A percentile compares a stretch with the other conserved stretches of the same genome.
phyloP scores from a whole-genome alignment of 2,113 vertebrate genomes.

The Nyctibius bracteatus region DNA sequence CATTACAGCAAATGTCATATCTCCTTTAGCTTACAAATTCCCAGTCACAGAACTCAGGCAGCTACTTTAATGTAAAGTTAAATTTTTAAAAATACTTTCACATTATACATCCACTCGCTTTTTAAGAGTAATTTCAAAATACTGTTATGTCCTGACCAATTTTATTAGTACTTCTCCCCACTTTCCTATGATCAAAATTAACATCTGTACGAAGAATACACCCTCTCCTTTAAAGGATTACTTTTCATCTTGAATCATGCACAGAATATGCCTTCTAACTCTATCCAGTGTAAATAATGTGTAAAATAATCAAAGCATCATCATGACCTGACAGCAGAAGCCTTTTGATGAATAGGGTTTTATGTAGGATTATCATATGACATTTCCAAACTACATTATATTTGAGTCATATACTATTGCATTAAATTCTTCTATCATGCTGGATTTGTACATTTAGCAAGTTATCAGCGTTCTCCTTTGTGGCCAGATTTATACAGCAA shows the following conservation, averaged over 20 bases:
- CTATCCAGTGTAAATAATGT: conserved; percentile 74
- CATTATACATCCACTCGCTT: conserved; percentile 5
- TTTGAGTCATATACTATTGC: conserved; percentile 72
- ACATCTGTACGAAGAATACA: conserved; percentile 60
- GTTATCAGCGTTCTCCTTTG: conserved; percentile 20
- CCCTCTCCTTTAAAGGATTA: conserved; percentile 52
- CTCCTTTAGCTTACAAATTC: conserved; percentile 31
- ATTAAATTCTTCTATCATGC: conserved; percentile 61
- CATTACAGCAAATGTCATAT: conserved; percentile 53
- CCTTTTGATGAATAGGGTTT: conserved; percentile 76
- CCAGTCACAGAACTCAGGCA: conserved; percentile 14
- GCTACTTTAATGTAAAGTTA: conserved; percentile 29
- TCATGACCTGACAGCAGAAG: conserved; percentile 69
- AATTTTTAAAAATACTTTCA: conserved; percentile 57
- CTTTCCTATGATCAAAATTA: conserved; percentile 61
- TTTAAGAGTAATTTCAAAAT: conserved; percentile 52
- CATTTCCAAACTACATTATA: conserved; percentile 79
- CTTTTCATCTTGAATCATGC: conserved; percentile 63
- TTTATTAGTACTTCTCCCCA: conserved; percentile 21
- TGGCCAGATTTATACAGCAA: conserved; percentile 21
- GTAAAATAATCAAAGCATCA: conserved; percentile 76
- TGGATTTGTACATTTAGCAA: conserved; percentile 65
- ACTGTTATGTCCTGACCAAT: conserved; percentile 7
- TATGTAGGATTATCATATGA: conserved; percentile 78
- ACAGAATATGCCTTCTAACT: conserved; percentile 70